Evolutionary conservation across 2,113 vertebrate species (phyloP), one percentile per base, ranked within the genome.

Genomic region (Oceanodroma tethys): DNA sequence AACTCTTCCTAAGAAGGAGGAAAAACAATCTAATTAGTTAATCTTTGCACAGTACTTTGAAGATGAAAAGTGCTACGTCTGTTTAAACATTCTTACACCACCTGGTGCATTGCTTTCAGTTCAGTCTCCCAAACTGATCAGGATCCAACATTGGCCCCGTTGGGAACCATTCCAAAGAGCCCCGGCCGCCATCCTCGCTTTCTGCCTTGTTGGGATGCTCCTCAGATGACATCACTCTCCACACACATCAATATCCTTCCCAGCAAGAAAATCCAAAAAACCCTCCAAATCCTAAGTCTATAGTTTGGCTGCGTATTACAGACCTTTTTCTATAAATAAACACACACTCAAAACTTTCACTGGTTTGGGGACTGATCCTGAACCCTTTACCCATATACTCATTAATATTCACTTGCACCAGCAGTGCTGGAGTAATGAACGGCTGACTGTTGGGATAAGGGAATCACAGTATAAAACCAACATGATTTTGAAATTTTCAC

Each of bases 1-100:
- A 95, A 74, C 45, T 88, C 48, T 92, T 86, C 86, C 56, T 72
- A 68, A 70, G 82, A 67, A 94, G 94, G 75, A 94, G 59, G 45
- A 90, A 92, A 96, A 83, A 3, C 75, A 93, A 94, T 68, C 63
- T 89, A 95, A 97, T 96, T 93, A 95, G 82, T 90, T 96, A 86
- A 89, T 96, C 88, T 93, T 93, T 92, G 74, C 80, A 38, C 52
- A 75, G 76, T 29, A 75, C 71, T 96, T 95, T 81, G 62, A 95
- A 91, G 75, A 95, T n/a, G 63, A 89, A 72, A 88, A 87, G 70
- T 50, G 71, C 73, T 90, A 32, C 21, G 20, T 66, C 73, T 92
- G 84, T 92, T 96, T 82, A 84, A 97, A 86, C 72, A 79, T 86
- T 88, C 60, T 81, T 70, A 75, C 40, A 81, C 48, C 73, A 94